These are phyloP conservation scores for Caenorhabditis remanei DNA, from an alignment of 1,140 invertebrate genomes.

Conservation along the genomic window DNA sequence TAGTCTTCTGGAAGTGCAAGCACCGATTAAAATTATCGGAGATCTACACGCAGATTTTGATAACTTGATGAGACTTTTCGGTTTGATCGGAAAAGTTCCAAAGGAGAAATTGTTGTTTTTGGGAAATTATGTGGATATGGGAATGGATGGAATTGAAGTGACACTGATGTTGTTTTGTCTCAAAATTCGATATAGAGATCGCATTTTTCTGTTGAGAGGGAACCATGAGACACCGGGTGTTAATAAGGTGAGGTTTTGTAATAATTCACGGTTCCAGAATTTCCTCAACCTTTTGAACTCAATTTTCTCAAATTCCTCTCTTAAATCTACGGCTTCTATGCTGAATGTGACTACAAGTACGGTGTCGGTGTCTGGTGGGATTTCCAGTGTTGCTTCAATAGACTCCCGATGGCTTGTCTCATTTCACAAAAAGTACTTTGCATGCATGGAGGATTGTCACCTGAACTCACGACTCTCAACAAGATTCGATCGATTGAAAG, in stretches of 20 bases:
- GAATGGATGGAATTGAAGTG: neutral
- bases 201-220: neutral
- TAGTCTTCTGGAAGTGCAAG: slow-evolving; percentile 54
- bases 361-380: neutral
- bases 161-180: neutral
- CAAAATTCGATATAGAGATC: neutral
- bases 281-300: too few relatives aligned
- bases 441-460: neutral
- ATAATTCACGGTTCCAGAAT: too few relatives aligned
- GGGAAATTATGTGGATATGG: slow-evolving; percentile 32
- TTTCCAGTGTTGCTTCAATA: slow-evolving; percentile 2
- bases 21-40: slow-evolving; percentile 79
- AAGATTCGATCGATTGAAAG: neutral
- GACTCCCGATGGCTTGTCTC: neutral
- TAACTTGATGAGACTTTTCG: neutral
- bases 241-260: neutral
- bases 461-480: neutral
- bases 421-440: neutral
- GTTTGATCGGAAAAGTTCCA: slow-evolving; percentile 10
- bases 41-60: slow-evolving; percentile 80
- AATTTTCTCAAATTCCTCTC: neutral
- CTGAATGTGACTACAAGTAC: neutral
- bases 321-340: neutral
- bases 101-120: slow-evolving; percentile 19
- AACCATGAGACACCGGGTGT: neutral